Evolutionary conservation across 2,797 vertebrate genomes (phyloP).

Genomic region (Lepidocolaptes lacrymiger): DNA sequence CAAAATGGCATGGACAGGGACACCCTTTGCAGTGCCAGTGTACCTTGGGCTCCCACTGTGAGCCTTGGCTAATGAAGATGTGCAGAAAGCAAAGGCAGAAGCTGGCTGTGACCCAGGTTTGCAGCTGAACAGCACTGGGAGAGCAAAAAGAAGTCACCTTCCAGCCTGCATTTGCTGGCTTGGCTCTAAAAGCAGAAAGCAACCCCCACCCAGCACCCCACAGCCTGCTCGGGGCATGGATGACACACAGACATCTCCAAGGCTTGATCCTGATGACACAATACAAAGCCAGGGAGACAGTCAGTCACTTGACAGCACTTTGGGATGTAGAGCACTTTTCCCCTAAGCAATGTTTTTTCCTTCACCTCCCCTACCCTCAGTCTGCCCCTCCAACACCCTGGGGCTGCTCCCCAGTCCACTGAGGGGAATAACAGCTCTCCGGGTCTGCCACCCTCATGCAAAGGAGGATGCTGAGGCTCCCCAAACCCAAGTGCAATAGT

Average conservation of each 20-base stretch:
- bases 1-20: rapidly evolving
- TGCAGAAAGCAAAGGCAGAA: background rate
- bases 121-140: background rate
- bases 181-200: background rate
- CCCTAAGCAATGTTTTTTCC: background rate
- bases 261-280: background rate
- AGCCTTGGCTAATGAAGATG: background rate
- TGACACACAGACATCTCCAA: background rate
- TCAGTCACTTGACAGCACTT: background rate
- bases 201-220: background rate
- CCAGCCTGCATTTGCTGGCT: background rate
- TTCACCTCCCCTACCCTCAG: background rate
- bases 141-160: background rate
- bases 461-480: background rate
- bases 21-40: background rate
- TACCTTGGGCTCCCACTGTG: background rate
- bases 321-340: background rate
- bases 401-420: background rate
- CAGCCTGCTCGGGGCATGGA: rapidly evolving
- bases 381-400: background rate
- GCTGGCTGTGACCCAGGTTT: background rate
- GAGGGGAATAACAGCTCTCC: rapidly evolving
- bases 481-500: background rate
- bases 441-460: background rate
- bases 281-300: background rate